Conservation (phyloP, 1,140 invertebrate species). For the Lucilia sericata region DNA sequence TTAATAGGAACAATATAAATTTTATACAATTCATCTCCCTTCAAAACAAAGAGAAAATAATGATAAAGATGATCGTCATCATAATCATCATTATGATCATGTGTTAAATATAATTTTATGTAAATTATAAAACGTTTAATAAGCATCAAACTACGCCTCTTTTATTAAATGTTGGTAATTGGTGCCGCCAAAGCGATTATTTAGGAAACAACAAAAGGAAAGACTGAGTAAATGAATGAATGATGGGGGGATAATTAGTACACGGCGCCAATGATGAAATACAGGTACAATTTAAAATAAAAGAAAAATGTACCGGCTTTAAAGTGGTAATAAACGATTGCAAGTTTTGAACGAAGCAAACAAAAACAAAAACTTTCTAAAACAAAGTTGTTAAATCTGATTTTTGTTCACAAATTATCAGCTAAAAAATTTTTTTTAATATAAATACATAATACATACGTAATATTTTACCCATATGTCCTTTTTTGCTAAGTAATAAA, state of each 20-base stretch:
- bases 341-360: not conserved
- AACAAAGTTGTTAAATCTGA: not conserved
- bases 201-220: not conserved
- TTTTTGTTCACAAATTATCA: not conserved
- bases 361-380: slow-evolving; percentile 3
- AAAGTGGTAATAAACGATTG: not conserved
- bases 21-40: not conserved
- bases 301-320: not conserved
- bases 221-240: not conserved
- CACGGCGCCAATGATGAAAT: slow-evolving; percentile 34
- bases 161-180: slow-evolving; percentile 42
- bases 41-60: not conserved
- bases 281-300: not conserved
- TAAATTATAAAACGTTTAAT: slow-evolving; percentile 41
- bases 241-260: slow-evolving; percentile 5
- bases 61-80: not conserved
- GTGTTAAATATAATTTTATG: slow-evolving; percentile 33
- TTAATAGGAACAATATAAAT: not conserved
- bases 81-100: slow-evolving; percentile 28
- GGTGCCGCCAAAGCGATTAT: slow-evolving; percentile 29
- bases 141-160: slow-evolving; percentile 3
- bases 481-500: not conserved
- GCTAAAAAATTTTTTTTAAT: not conserved
- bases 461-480: not conserved
- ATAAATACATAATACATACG: not conserved